Conservation (phyloP, 2,113 vertebrate species). For the Puntigrus tetrazona region DNA sequence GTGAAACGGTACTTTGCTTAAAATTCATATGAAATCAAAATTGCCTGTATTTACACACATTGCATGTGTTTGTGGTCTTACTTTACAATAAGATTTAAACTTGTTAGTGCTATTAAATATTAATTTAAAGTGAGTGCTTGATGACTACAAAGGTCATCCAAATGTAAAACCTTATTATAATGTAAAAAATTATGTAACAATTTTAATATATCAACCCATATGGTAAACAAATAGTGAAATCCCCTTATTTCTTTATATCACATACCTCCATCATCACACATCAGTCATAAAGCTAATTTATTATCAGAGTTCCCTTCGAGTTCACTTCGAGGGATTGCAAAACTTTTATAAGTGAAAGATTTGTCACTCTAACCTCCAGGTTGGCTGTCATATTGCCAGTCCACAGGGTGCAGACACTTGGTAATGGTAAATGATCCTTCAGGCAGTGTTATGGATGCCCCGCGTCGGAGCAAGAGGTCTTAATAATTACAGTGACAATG, state of each 20-base stretch:
- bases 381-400: slow-evolving; percentile 23
- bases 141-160: neutral
- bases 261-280: neutral
- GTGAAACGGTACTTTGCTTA: neutral
- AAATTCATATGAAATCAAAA: neutral
- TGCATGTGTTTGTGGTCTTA: neutral
- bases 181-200: neutral
- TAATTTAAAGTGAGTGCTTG: neutral
- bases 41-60: neutral
- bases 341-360: slow-evolving; percentile 37
- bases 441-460: neutral
- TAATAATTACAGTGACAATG: slow-evolving; percentile 18
- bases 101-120: neutral
- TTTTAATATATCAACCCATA: neutral
- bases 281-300: slow-evolving; percentile 1
- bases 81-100: neutral
- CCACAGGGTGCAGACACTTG: slow-evolving; percentile 10
- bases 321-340: neutral
- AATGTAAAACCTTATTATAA: too few relatives aligned
- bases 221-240: neutral
- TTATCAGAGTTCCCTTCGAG: slow-evolving; percentile 8
- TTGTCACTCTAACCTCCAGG: slow-evolving; percentile 40
- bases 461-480: neutral
- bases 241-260: too few relatives aligned
- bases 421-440: slow-evolving; percentile 42